Conservation (phyloP, 1,140 invertebrate genomes). For the Holotrichia oblita region DNA sequence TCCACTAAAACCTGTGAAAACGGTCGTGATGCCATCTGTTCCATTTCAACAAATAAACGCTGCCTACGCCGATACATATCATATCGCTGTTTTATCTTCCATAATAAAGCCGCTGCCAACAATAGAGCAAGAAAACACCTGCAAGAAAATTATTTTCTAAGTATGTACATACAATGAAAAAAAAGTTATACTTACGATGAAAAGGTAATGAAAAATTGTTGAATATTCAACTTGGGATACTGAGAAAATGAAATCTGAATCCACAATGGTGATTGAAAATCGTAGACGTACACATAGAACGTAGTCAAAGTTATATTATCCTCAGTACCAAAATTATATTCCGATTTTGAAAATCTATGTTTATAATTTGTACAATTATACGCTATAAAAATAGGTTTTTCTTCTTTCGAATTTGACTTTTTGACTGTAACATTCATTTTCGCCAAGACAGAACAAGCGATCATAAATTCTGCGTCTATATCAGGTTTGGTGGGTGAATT, state of each 20-base stretch:
- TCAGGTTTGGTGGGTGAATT: slow-evolving; percentile 91
- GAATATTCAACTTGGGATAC: slow-evolving; percentile 94
- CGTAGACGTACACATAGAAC: slow-evolving; percentile 97
- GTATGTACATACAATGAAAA: background rate
- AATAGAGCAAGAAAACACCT: slow-evolving; percentile 93
- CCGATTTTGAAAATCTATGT: slow-evolving; percentile 89
- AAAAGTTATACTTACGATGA: slow-evolving; percentile 79
- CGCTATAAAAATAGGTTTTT: slow-evolving; percentile 76
- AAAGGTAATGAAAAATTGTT: slow-evolving; percentile 98
- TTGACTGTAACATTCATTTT: slow-evolving; percentile 94
- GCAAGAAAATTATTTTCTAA: slow-evolving; percentile 45
- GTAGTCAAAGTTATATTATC: slow-evolving; percentile 90
- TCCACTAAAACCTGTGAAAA: slow-evolving; percentile 90
- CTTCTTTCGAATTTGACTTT: slow-evolving; percentile 73
- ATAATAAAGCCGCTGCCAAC: slow-evolving; percentile 91
- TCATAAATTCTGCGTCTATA: slow-evolving; percentile 94
- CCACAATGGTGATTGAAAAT: slow-evolving; percentile 93
- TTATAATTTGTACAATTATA: slow-evolving; percentile 86
- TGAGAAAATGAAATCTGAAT: slow-evolving; percentile 98
- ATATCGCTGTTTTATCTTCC: slow-evolving; percentile 98
- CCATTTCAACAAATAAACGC: slow-evolving; percentile 95
- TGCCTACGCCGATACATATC: slow-evolving; percentile 93
- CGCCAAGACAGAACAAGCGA: slow-evolving; percentile 89
- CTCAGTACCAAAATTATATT: slow-evolving; percentile 88
- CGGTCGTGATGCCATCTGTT: slow-evolving; percentile 96